Evolutionary conservation across 2,113 vertebrate genomes (phyloP), one percentile per base, ranked within the genome.

Genomic region (Nannobrachium achirus): DNA sequence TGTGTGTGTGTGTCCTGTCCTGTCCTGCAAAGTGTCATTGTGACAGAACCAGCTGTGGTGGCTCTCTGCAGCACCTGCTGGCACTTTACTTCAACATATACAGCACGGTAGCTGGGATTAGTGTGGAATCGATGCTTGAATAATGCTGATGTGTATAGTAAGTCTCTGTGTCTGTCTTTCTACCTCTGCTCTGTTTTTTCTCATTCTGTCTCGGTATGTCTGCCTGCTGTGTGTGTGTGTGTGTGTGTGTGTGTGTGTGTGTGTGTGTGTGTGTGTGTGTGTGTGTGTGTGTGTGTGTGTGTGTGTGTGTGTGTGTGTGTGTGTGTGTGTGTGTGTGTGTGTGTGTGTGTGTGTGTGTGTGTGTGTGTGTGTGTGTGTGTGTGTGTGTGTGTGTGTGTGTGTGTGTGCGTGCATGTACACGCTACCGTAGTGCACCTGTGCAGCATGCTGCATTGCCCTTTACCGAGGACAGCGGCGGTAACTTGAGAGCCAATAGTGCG

Each of bases 281-380:
- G 25, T 33, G 25, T 33, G 20, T 4, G 4, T 4, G n/a, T n/a
- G n/a, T n/a, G n/a, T n/a, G 15, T 4, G 16, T 16, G 16, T 14
- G 14, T 4, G 14, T 50, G 8, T 50, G 48, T 50, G 48, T 50
- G 48, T 50, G 48, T 50, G 48, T 50, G 48, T 50, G 48, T 50
- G 48, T 50, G 48, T 50, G 48, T 50, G 48, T 50, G 48, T 50
- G 48, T 7, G 48, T 50, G 48, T n/a, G 14, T n/a, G 48, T n/a
- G 45, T 48, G 45, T 48, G 45, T 48, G 45, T 48, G 45, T 48
- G 45, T 48, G 45, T 48, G 45, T 48, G 45, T 48, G 45, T 48
- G 45, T 48, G 45, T 48, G 45, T 48, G 45, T 48, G 45, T 48
- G 45, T 48, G 45, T 48, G 45, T 13, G 11, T 48, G 45, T 13